A percentile compares a stretch with the other conserved stretches of the same genome.
Conservation (phyloP, 2,113 vertebrate species). For the Noturus placidus region DNA sequence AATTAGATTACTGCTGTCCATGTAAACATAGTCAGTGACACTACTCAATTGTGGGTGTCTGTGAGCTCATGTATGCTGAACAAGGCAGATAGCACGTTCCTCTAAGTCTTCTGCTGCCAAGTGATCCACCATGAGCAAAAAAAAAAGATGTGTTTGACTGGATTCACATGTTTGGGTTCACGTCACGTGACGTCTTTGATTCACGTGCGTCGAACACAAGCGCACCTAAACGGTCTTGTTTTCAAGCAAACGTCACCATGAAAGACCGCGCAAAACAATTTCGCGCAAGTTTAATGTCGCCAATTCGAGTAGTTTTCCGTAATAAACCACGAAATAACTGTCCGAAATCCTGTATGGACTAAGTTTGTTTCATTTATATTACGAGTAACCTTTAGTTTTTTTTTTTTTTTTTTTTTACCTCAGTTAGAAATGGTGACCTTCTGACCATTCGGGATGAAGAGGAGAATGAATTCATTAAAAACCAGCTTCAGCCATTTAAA, state of each 20-base stretch:
- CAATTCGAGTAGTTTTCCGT: no score
- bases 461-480: slow-evolving; percentile 84
- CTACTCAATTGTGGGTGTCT: neutral
- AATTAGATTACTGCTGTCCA: no score
- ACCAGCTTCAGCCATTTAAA: slow-evolving; percentile 78
- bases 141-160: neutral
- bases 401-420: neutral
- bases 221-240: no score
- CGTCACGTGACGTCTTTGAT: no score
- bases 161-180: no score
- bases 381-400: neutral
- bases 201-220: no score
- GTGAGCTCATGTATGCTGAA: neutral
- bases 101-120: neutral
- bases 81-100: neutral
- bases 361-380: neutral
- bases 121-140: neutral
- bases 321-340: no score
- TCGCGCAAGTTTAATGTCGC: no score
- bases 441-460: slow-evolving; percentile 82
- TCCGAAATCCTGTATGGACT: no score
- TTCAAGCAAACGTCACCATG: no score
- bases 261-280: no score
- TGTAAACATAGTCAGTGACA: no score
- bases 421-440: slow-evolving; percentile 70